Percentiles rank a stretch among this genome's conserved stretches.
Evolutionary conservation across 1,140 invertebrate species (phyloP).

Genomic region (Solenopsis invicta): DNA sequence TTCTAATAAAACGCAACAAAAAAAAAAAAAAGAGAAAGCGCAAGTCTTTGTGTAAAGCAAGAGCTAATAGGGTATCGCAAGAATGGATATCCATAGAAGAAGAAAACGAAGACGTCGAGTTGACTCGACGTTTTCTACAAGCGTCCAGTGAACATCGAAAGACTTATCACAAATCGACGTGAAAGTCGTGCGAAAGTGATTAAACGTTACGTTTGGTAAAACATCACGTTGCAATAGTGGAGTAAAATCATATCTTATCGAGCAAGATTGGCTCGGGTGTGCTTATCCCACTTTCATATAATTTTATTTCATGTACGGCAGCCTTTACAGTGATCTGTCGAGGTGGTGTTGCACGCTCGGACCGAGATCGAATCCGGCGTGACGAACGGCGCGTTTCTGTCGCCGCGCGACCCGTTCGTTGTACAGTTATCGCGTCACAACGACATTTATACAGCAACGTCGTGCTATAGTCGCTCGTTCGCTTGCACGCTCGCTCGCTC

Average conservation of each 20-base stretch:
- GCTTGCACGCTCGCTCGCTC: background rate
- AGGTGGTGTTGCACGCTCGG: background rate
- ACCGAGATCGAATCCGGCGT: background rate
- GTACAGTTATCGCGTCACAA: constrained; percentile 25
- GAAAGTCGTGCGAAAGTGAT: background rate
- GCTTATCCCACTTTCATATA: background rate
- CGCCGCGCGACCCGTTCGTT: background rate
- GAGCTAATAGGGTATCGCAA: background rate
- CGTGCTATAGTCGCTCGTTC: background rate
- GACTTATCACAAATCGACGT: background rate
- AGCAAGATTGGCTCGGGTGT: background rate
- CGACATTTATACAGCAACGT: background rate
- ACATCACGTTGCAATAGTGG: background rate
- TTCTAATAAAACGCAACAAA: too few relatives aligned
- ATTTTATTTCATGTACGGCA: constrained; percentile 7
- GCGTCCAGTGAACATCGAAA: background rate
- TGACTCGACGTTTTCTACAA: background rate
- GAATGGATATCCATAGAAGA: background rate
- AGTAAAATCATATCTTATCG: background rate
- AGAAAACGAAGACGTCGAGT: background rate
- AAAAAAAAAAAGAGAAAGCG: too few relatives aligned
- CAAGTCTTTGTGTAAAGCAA: too few relatives aligned
- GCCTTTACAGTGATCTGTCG: background rate
- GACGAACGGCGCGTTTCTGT: background rate
- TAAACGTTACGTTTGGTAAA: background rate